These are phyloP conservation scores for Cochlearius cochlearius DNA, from an alignment of 2,113 vertebrate genomes.

Conservation along the genomic window DNA sequence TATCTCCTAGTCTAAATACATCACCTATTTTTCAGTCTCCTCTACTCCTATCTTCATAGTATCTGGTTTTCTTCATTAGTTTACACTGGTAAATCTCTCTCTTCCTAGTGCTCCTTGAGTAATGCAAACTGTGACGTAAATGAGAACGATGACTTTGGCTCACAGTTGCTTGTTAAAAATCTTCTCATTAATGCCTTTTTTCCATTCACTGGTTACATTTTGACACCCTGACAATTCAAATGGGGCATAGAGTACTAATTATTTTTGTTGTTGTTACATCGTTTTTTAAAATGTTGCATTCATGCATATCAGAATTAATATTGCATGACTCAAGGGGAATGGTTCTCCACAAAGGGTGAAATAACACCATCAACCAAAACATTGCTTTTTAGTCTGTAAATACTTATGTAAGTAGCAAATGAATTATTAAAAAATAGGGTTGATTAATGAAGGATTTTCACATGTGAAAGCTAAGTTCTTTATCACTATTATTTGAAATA, in stretches of 20 bases:
- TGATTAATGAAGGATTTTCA: slow-evolving; percentile 38
- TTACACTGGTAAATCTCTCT: background rate
- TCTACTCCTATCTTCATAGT: background rate
- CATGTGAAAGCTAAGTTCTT: background rate
- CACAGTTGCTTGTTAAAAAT: background rate
- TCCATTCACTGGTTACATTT: background rate
- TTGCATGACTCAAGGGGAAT: background rate
- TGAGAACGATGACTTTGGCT: background rate
- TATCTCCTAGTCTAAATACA: background rate
- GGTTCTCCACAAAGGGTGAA: background rate
- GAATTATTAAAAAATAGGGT: background rate
- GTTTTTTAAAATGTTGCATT: slow-evolving; percentile 5
- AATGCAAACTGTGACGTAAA: background rate
- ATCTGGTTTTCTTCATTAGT: background rate
- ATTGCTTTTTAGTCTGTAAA: background rate
- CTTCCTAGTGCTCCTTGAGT: background rate
- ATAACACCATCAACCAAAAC: background rate
- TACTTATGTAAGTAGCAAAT: slow-evolving; percentile 24
- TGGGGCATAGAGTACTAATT: slow-evolving; percentile 10
- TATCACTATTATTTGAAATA: background rate
- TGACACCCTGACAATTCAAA: background rate
- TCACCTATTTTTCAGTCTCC: background rate
- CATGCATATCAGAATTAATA: background rate
- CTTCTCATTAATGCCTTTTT: background rate
- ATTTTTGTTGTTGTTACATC: slow-evolving; percentile 14